Conservation (phyloP, 92 coral and sea anemone genomes). For the Epizoanthus scotinus region DNA sequence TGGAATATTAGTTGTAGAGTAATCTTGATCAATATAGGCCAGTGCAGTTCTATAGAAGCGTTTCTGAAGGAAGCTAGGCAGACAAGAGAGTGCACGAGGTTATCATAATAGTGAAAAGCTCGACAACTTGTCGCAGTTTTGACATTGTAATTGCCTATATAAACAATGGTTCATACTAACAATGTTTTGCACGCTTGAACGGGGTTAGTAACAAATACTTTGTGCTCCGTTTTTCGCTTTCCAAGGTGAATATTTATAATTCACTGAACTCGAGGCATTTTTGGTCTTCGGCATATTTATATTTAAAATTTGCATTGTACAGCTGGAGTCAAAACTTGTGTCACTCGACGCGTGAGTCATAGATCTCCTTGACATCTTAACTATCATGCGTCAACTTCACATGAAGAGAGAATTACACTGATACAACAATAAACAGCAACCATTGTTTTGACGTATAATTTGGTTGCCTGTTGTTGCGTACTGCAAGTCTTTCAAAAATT, state of each 20-base stretch:
- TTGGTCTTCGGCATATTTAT: background rate
- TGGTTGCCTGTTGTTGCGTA: slow-evolving; percentile 8
- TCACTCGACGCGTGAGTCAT: slow-evolving; percentile 7
- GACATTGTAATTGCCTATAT: slow-evolving; percentile 14
- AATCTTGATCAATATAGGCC: slow-evolving; percentile 7
- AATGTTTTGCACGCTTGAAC: background rate
- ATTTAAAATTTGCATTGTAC: background rate
- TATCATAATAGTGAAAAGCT: slow-evolving; percentile 28
- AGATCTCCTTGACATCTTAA: slow-evolving; percentile 4
- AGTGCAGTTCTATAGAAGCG: background rate
- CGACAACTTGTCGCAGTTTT: slow-evolving; percentile 35
- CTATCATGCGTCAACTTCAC: slow-evolving; percentile 1
- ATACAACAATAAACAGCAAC: slow-evolving; percentile 21
- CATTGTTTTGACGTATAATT: slow-evolving; percentile 15
- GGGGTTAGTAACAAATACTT: slow-evolving; percentile 1
- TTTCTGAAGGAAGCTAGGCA: background rate
- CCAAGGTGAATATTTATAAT: background rate
- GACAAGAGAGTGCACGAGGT: slow-evolving; percentile 24
- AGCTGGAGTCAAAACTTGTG: background rate
- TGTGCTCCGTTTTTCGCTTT: background rate
- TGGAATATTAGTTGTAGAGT: background rate
- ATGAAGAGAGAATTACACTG: slow-evolving; percentile 19
- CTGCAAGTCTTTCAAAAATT: background rate
- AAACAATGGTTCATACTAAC: slow-evolving; percentile 3
- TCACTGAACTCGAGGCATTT: background rate